phyloP scores from a whole-genome alignment of 2,113 vertebrate genomes.

The Carlito syrichta region DNA sequence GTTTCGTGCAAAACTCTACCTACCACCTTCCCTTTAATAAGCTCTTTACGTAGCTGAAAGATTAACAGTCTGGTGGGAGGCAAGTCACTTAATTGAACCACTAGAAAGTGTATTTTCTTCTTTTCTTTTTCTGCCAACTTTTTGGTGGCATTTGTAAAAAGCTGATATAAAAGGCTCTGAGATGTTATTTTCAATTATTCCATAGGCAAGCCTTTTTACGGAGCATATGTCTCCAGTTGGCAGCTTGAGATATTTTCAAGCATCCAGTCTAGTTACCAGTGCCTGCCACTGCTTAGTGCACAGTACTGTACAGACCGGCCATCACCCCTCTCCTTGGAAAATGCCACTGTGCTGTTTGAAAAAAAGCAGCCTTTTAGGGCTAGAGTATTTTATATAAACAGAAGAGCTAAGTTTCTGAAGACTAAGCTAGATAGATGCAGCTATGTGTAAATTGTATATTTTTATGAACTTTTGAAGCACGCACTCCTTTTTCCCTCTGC shows the following conservation, averaged over 20 bases:
- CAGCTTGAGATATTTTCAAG: not conserved
- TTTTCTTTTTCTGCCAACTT: conserved; percentile 38
- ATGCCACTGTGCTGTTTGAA: conserved; percentile 77
- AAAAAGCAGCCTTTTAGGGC: conserved; percentile 76
- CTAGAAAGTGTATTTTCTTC: conserved; percentile 23
- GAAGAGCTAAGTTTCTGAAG: conserved; percentile 64
- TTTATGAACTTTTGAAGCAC: conserved; percentile 80
- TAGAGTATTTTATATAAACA: conserved; percentile 78
- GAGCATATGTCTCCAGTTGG: conserved; percentile 3
- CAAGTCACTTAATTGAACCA: not conserved
- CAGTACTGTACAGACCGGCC: not conserved
- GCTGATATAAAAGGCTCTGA: not conserved
- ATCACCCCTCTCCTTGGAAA: conserved; percentile 46
- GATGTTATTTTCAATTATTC: not conserved
- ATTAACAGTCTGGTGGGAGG: conserved; percentile 1
- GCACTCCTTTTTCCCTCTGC: conserved; percentile 55
- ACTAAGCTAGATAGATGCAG: conserved; percentile 52
- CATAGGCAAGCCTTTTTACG: conserved; percentile 5
- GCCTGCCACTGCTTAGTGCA: not conserved
- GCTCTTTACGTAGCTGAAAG: conserved; percentile 30
- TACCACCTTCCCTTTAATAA: not conserved
- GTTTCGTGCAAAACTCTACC: not conserved
- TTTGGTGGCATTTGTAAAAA: conserved; percentile 30
- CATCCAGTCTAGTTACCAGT: not conserved
- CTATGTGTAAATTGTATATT: conserved; percentile 81